Evolutionary conservation across 2,797 vertebrate species (phyloP).

Genomic region (Pteropus rufus): DNA sequence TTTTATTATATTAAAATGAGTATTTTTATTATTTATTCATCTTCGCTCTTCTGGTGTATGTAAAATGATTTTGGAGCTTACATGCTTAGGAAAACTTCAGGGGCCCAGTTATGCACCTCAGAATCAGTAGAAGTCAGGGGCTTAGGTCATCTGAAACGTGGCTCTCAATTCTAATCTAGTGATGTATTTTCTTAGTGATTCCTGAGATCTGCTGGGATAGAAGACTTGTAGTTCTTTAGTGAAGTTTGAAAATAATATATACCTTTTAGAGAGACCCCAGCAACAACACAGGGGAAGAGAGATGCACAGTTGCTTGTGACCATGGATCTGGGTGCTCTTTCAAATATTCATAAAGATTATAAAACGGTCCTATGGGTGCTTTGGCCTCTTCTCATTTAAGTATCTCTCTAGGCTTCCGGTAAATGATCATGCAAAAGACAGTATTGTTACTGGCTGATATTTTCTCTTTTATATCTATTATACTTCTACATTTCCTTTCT

Average conservation of each 20-base stretch:
- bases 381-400: constrained; percentile 72
- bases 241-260: constrained; percentile 60
- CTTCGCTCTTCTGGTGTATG: not conserved
- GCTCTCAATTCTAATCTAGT: constrained; percentile 54
- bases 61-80: constrained; percentile 54
- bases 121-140: constrained; percentile 20
- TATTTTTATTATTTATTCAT: constrained; percentile 53
- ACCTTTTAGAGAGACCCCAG: constrained; percentile 53
- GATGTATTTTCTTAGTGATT: constrained; percentile 25
- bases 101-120: not conserved
- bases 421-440: constrained; percentile 74
- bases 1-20: not conserved
- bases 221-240: constrained; percentile 60
- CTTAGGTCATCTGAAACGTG: constrained; percentile 48
- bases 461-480: constrained; percentile 58
- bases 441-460: constrained; percentile 59
- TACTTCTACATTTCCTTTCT: constrained; percentile 44
- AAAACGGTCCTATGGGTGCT: constrained; percentile 61
- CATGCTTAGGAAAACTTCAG: constrained; percentile 31
- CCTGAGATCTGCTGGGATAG: constrained; percentile 34
- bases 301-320: constrained; percentile 16
- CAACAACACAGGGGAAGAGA: constrained; percentile 38
- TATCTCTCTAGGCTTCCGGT: constrained; percentile 61
- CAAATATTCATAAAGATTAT: constrained; percentile 79
- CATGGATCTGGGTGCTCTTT: constrained; percentile 70